Conservation (phyloP, 2,113 vertebrate genomes). For the Leptobrachium ailaonicum region DNA sequence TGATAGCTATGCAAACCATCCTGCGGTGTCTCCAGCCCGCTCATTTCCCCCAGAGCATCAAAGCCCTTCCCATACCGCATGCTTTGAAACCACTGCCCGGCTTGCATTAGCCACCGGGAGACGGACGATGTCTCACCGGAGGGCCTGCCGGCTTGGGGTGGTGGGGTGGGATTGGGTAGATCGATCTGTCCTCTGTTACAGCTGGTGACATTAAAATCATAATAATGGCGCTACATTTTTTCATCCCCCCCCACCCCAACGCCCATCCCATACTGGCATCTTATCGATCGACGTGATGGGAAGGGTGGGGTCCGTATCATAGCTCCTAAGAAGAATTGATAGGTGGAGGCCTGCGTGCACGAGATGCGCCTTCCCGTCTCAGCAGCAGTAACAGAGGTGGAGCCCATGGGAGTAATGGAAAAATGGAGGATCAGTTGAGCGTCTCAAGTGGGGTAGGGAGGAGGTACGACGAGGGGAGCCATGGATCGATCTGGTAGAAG, state of each 20-base stretch:
- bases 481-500: too few relatives aligned
- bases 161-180: too few relatives aligned
- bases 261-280: neutral
- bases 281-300: neutral
- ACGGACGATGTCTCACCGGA: neutral
- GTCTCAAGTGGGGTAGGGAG: too few relatives aligned
- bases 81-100: slow-evolving; percentile 69
- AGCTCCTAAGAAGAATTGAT: neutral
- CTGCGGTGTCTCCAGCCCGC: slow-evolving; percentile 75
- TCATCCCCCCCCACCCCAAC: neutral
- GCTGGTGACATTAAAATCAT: neutral
- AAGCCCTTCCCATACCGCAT: slow-evolving; percentile 80
- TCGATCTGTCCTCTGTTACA: neutral
- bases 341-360: neutral
- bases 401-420: neutral
- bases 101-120: neutral
- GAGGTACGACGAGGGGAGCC: too few relatives aligned
- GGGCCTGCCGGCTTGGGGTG: neutral
- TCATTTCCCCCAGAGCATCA: slow-evolving; percentile 75
- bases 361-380: neutral
- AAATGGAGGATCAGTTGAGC: too few relatives aligned
- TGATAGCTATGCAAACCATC: slow-evolving; percentile 78
- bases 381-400: neutral
- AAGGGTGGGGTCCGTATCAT: neutral
- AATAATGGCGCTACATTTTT: neutral